Evolutionary conservation across 2,797 vertebrate species (phyloP).

Genomic region (Kryptopterus vitreolus): DNA sequence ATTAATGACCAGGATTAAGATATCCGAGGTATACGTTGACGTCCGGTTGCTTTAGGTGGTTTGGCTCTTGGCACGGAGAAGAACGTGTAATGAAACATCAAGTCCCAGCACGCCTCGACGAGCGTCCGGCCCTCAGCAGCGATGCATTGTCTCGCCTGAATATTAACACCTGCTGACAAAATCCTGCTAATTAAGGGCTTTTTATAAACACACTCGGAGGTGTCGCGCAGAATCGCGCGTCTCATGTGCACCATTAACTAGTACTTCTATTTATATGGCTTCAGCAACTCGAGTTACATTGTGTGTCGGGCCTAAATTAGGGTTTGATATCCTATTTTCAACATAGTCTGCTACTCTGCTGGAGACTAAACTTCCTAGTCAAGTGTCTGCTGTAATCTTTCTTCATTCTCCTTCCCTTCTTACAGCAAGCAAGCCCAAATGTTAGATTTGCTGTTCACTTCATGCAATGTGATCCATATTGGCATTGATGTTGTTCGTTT

Average conservation of each 20-base stretch:
- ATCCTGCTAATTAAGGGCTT: not conserved
- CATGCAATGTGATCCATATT: not conserved
- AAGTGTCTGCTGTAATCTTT: not conserved
- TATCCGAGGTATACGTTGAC: not conserved
- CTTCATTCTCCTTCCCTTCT: too few relatives aligned
- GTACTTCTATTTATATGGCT: not conserved
- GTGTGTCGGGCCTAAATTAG: not conserved
- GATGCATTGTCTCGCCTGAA: not conserved
- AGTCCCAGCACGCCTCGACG: not conserved
- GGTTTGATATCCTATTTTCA: too few relatives aligned
- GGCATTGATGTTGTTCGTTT: not conserved
- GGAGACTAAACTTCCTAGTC: not conserved
- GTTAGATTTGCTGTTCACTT: not conserved
- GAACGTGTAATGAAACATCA: conserved; percentile 15
- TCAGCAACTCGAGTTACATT: not conserved
- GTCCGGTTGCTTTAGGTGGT: not conserved
- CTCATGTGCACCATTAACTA: not conserved
- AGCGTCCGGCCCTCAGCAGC: not conserved
- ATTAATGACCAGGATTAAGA: not conserved
- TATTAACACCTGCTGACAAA: conserved; percentile 16
- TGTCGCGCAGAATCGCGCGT: not conserved
- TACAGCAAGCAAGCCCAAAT: not conserved
- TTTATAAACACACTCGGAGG: not conserved
- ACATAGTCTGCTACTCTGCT: not conserved
- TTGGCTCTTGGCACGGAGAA: not conserved